Base-by-base conservation (phyloP, 2,113 vertebrate species). In the Macquaria ambigua region DNA sequence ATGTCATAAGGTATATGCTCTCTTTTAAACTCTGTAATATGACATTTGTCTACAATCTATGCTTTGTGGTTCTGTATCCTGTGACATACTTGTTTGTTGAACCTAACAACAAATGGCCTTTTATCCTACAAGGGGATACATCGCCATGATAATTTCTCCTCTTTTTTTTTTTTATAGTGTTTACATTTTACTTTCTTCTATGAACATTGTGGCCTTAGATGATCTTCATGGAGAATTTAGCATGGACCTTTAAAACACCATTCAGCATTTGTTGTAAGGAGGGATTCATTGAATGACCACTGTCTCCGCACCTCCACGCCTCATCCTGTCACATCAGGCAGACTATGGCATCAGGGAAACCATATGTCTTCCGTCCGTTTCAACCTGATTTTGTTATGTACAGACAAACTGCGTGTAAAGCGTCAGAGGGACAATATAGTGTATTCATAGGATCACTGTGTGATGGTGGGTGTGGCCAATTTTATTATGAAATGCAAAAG, bases 191-290 rank as follows among this genome's bases (percentile, higher is more conserved):
- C 73, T 93, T 94, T 93, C 85, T 86, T 92, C 86, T 78, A 88
- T 79, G 90, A 94, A 93, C 85, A 89, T 92, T 87, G 95, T 96
- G 94, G 95, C 95, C 96, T 96, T 96, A 93, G 90, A 93, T 91
- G 89, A 95, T 87, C 90, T 86, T 89, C 87, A 82, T 88, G 92
- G 81, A 92, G 85, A 90, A 81, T 88, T 92, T 89, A 90, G 86
- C 79, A 84, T 73, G 90, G 93, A 92, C 90, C 81, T 91, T 91
- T 86, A 85, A 90, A 70, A 63, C 83, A 75, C 71, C 74, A 67
- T 55, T 77, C 86, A 80, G 77, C 61, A 14, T 82, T 86, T 74
- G 50, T 74, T 82, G 78, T 86, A 10, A 34, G 77, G 90, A 85
- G 81, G 69, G 83, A 73, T 74, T 84, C 61, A 39, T 77, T 81